A percentile compares a stretch with the other conserved stretches of the same genome.
Conservation (phyloP, 2,888 invertebrate genomes). For the Linnaemya tessellans region DNA sequence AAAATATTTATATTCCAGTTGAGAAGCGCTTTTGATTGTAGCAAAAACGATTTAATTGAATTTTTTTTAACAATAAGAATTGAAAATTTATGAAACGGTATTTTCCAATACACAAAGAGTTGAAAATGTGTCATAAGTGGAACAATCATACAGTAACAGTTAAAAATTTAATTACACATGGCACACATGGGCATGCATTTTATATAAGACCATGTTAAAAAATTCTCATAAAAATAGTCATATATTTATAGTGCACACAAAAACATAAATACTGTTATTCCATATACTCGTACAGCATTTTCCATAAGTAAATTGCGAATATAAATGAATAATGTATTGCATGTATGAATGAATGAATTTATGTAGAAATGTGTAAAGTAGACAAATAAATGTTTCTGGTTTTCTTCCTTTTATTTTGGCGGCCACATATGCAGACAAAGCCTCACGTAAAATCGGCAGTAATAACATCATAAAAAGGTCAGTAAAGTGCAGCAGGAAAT, state of each 20-base stretch:
- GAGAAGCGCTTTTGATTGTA: no score
- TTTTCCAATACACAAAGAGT: no score
- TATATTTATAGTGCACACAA: background rate
- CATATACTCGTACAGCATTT: background rate
- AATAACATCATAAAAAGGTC: constrained; percentile 46
- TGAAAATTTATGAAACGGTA: no score
- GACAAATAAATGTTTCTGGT: no score
- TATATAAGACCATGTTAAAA: background rate
- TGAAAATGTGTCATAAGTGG: background rate
- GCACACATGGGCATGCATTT: background rate
- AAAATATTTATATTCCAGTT: no score
- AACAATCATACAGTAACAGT: background rate
- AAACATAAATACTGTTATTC: no score
- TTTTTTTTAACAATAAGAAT: no score
- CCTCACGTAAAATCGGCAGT: no score
- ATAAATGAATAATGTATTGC: background rate
- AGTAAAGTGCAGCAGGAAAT: constrained; percentile 78
- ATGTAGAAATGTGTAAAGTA: no score
- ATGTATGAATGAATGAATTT: background rate
- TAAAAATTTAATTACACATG: background rate
- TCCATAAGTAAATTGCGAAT: background rate
- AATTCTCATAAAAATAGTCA: background rate
- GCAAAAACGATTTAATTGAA: no score
- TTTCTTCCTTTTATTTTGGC: no score
- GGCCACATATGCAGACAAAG: no score